phyloP scores from a whole-genome alignment of 2,888 invertebrate genomes.

The Caenorhabditis sinica region DNA sequence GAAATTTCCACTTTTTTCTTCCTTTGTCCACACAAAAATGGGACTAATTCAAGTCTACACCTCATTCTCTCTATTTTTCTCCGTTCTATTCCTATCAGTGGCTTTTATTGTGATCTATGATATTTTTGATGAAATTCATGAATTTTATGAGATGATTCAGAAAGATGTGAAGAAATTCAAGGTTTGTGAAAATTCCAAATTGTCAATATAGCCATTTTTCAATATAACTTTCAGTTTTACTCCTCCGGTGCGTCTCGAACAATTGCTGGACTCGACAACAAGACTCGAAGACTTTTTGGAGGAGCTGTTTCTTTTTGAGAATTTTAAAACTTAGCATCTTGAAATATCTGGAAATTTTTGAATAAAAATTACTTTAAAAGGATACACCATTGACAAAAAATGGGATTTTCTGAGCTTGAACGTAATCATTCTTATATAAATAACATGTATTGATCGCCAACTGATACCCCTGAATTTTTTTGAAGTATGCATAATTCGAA shows the following conservation, averaged over 20 bases:
- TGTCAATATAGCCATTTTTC: too few species aligned
- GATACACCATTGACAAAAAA: too few species aligned
- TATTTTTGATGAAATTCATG: slow-evolving; percentile 58
- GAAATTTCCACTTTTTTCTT: slow-evolving; percentile 3
- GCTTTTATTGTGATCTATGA: slow-evolving; percentile 53
- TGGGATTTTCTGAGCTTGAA: too few species aligned
- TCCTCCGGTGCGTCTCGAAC: slow-evolving; percentile 41
- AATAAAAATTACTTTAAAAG: too few species aligned
- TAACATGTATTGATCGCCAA: too few species aligned
- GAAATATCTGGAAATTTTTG: too few species aligned
- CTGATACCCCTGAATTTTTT: too few species aligned
- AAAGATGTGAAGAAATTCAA: slow-evolving; percentile 31
- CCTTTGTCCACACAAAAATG: slow-evolving; percentile 30
- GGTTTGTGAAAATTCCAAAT: too few species aligned
- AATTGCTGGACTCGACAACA: slow-evolving; percentile 21
- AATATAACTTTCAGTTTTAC: slow-evolving; percentile 55
- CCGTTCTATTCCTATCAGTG: slow-evolving; percentile 41
- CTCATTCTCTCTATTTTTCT: slow-evolving; percentile 38
- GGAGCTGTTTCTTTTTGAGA: slow-evolving; percentile 49
- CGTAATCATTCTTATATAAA: too few species aligned
- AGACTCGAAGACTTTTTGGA: slow-evolving; percentile 26
- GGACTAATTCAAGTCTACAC: slow-evolving; percentile 40
- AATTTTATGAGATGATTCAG: slow-evolving; percentile 35
- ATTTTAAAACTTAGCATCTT: too few species aligned
- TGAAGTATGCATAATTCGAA: too few species aligned